Evolutionary conservation across 2,113 vertebrate species (phyloP).

Genomic region (Alligator mississippiensis): DNA sequence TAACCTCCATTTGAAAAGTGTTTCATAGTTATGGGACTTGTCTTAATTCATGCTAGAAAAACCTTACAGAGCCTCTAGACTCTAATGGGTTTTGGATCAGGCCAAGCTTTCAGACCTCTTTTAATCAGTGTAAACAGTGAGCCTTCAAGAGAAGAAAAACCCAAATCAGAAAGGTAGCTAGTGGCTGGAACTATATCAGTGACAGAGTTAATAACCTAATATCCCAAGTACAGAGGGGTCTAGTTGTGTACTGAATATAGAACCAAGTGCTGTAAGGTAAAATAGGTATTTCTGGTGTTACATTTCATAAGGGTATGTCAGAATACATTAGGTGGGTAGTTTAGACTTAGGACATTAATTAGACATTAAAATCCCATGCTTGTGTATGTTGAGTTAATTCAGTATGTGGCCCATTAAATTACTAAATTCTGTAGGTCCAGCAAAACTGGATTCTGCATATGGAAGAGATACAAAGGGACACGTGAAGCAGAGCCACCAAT

Average conservation of each 20-base stretch:
- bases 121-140: neutral
- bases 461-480: neutral
- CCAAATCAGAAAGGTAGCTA: neutral
- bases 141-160: neutral
- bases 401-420: too few species aligned
- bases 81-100: neutral
- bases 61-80: neutral
- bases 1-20: neutral
- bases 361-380: too few species aligned
- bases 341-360: too few species aligned
- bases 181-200: neutral
- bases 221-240: too few species aligned
- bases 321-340: neutral
- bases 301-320: neutral
- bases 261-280: neutral
- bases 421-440: too few species aligned
- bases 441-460: fast-evolving
- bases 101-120: neutral
- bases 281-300: too few species aligned
- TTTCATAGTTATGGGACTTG: neutral
- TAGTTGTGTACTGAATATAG: neutral
- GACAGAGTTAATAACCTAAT: too few species aligned
- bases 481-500: too few species aligned
- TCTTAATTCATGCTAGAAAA: neutral
- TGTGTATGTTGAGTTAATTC: too few species aligned